Conservation (phyloP, 2,113 vertebrate genomes). For the Erinaceus europaeus region DNA sequence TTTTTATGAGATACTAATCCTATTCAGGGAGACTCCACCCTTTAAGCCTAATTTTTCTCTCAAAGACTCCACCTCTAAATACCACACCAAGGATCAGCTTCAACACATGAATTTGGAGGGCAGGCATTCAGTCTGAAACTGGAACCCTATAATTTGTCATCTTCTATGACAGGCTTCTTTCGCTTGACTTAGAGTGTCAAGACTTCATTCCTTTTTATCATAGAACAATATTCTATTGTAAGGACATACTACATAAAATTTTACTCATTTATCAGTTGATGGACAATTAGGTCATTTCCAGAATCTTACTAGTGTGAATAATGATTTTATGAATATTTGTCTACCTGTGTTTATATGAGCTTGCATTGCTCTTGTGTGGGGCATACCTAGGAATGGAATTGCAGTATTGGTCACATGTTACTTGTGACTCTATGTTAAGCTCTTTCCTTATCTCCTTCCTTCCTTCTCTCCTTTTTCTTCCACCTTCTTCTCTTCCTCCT, state of each 20-base stretch:
- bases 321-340: not conserved
- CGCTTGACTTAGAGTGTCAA: not conserved
- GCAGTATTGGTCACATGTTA: not conserved
- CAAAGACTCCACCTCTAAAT: not conserved
- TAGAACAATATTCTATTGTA: not conserved
- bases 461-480: too few species aligned
- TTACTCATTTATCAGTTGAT: not conserved
- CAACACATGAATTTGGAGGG: not conserved
- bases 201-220: not conserved
- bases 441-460: too few species aligned
- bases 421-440: not conserved
- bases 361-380: not conserved
- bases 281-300: not conserved
- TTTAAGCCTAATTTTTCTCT: not conserved
- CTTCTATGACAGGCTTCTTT: not conserved
- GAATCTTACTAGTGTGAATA: not conserved
- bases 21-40: not conserved
- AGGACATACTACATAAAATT: not conserved
- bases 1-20: not conserved
- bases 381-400: not conserved
- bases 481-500: too few species aligned
- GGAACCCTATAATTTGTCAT: not conserved
- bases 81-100: not conserved
- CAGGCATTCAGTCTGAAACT: not conserved
- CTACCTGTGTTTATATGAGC: not conserved